phyloP scores from a whole-genome alignment of 2,888 invertebrate genomes.

The Mimumesa dahlbomi region DNA sequence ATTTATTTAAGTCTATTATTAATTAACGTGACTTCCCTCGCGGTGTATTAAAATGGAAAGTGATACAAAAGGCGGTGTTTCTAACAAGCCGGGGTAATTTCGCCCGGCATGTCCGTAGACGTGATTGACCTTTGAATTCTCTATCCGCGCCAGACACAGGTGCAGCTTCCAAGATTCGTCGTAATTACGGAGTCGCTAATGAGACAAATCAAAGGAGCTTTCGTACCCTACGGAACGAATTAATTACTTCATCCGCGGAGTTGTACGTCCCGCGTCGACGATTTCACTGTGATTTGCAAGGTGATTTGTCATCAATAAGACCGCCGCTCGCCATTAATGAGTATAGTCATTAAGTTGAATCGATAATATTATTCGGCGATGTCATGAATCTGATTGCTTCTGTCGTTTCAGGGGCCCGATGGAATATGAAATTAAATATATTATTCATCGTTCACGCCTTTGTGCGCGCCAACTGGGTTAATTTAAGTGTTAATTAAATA shows the following conservation, averaged over 20 bases:
- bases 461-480: no score
- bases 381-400: no score
- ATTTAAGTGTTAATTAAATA: no score
- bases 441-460: no score
- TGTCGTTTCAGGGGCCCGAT: no score
- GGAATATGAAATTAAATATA: no score
- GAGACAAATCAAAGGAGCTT: constrained; percentile 51
- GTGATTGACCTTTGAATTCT: constrained; percentile 37
- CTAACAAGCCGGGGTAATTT: neutral
- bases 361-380: constrained; percentile 33
- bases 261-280: constrained; percentile 9
- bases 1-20: no score
- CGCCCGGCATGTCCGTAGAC: neutral
- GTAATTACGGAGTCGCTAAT: constrained; percentile 58
- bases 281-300: constrained; percentile 25
- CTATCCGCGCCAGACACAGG: constrained; percentile 17
- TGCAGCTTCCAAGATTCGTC: constrained; percentile 28
- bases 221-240: constrained; percentile 28
- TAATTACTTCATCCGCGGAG: constrained; percentile 33
- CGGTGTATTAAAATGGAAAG: no score
- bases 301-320: constrained; percentile 23
- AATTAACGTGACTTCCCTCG: no score
- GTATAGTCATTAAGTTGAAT: constrained; percentile 30
- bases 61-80: neutral
- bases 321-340: constrained; percentile 23